Base-by-base conservation (phyloP, 2,113 vertebrate species). In the Martes martes region DNA sequence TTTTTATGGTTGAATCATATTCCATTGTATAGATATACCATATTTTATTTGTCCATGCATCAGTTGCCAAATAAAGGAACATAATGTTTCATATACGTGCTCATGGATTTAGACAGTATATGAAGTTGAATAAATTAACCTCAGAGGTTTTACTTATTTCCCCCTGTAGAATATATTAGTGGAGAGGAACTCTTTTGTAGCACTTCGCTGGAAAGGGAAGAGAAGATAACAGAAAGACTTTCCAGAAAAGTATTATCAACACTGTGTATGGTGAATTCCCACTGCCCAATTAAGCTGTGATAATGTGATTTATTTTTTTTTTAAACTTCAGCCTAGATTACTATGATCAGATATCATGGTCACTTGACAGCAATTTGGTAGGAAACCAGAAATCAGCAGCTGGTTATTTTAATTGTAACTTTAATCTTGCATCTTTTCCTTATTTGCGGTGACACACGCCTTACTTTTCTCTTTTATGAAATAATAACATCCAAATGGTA, bases 401-500 rank as follows among this genome's bases (percentile, higher is more conserved):
- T 95, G 80, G 55, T 87, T 86, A 87, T 85, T 96, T 83, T 90
- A 92, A 95, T 87, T 88, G 63, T 88, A 80, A 80, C 36, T 96
- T 93, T 94, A 80, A 61, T 95, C 88, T 94, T 84, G 23, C 23
- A 47, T 84, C 73, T 95, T 89, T 96, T 73, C 52, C 69, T 93
- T 74, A 67, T 92, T 96, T 97, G 36, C 87, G 87, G 42, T 95
- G 94, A 93, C 47, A 90, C 63, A 87, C 57, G 71, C 45, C 80
- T 97, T 88, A 65, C 26, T 80, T 97, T 96, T 79, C 67, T 50
- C 65, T 93, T 83, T 84, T 81, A 90, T 95, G 39, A 96, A 94
- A 88, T 80, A 90, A n/a, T 74, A 92, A 89, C 76, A 79, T 11
- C 2, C 83, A 91, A 73, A 36, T 67, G 21, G 57, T 57, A 57